A percentile compares a stretch with the other conserved stretches of the same genome.
Conservation (phyloP, 1,140 invertebrate genomes). For the Drosophila kurseongensis region DNA sequence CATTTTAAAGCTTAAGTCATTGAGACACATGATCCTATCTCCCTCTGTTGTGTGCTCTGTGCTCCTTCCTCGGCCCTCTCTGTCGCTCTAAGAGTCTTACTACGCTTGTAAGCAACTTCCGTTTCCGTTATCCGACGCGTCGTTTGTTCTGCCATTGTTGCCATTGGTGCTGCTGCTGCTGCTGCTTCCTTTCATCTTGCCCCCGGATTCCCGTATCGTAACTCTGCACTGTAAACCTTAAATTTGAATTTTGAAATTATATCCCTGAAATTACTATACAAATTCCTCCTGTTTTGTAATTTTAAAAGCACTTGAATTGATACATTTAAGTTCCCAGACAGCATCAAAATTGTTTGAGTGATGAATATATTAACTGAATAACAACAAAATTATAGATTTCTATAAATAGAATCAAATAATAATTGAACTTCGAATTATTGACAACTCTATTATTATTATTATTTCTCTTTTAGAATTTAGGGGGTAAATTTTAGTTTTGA, state of each 20-base stretch:
- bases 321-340: too few species aligned
- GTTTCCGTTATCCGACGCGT: constrained; percentile 75
- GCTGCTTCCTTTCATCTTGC: constrained; percentile 18
- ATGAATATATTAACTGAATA: too few species aligned
- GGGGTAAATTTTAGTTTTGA: background rate
- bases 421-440: too few species aligned
- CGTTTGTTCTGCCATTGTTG: constrained; percentile 70
- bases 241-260: background rate
- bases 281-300: too few species aligned
- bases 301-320: too few species aligned
- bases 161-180: constrained; percentile 35
- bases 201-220: background rate
- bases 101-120: constrained; percentile 75
- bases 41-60: constrained; percentile 3
- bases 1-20: constrained; percentile 69
- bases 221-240: background rate
- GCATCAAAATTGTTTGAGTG: too few species aligned
- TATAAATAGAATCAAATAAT: too few species aligned
- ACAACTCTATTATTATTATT: too few species aligned
- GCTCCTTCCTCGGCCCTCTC: background rate
- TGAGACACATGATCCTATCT: constrained; percentile 27
- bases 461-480: too few species aligned
- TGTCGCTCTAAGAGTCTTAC: constrained; percentile 24
- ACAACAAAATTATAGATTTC: too few species aligned
- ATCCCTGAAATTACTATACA: too few species aligned